A percentile compares a stretch with the other conserved stretches of the same genome.
Evolutionary conservation across 2,113 vertebrate genomes (phyloP).

Genomic region (Asarcornis scutulata): DNA sequence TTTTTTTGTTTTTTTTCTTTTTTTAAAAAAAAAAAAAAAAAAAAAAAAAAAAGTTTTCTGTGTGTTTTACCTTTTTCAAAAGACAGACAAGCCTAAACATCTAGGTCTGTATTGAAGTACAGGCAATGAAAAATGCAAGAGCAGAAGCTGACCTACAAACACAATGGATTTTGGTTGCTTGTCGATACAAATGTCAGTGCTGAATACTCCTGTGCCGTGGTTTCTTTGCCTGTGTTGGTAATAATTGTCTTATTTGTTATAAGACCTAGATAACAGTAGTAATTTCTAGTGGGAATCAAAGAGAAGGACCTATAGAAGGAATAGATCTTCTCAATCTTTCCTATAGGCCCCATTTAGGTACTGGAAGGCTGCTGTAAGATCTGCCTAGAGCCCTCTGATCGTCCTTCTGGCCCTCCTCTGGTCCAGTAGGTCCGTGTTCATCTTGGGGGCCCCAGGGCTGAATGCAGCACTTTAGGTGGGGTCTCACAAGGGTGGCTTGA

Average conservation of each 20-base stretch:
- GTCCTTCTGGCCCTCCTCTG: too few species aligned
- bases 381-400: too few species aligned
- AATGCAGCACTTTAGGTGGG: too few species aligned
- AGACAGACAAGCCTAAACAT: neutral
- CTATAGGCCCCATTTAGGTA: too few species aligned
- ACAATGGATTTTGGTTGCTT: neutral
- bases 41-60: neutral
- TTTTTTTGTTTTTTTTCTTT: too few species aligned
- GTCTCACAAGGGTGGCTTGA: too few species aligned
- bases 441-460: too few species aligned
- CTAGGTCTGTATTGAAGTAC: neutral
- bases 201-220: constrained; percentile 24
- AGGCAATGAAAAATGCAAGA: neutral
- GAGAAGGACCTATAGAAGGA: constrained; percentile 43
- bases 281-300: constrained; percentile 65
- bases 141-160: neutral
- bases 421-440: too few species aligned
- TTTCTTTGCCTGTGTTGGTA: constrained; percentile 18
- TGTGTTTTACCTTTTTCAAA: neutral
- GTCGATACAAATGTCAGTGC: neutral
- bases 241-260: constrained; percentile 39
- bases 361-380: too few species aligned
- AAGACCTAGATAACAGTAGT: neutral
- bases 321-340: neutral
- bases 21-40: neutral